Evolutionary conservation across 2,797 vertebrate species (phyloP).

Genomic region (Lepilemur ruficaudatus): DNA sequence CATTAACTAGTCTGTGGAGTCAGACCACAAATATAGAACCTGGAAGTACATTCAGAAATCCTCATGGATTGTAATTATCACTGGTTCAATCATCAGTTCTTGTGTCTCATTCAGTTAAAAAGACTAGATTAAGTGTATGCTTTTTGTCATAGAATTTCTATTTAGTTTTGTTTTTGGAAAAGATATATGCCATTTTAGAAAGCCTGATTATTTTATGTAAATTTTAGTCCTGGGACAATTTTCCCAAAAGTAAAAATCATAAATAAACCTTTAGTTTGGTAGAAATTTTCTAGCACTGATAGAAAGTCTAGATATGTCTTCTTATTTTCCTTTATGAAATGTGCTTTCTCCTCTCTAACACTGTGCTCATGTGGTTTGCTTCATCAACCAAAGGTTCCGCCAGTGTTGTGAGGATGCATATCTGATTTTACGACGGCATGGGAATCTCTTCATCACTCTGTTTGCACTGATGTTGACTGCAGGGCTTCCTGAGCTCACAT

Average conservation of each 20-base stretch:
- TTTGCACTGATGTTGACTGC: slow-evolving; percentile 99
- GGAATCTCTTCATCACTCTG: slow-evolving; percentile 98
- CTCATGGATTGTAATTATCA: background rate
- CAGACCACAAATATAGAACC: background rate
- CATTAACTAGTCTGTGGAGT: background rate
- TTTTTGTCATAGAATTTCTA: slow-evolving; percentile 14
- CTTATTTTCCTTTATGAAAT: slow-evolving; percentile 31
- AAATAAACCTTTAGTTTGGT: background rate
- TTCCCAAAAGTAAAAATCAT: slow-evolving; percentile 8
- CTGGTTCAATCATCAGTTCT: background rate
- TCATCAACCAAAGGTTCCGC: slow-evolving; percentile 89
- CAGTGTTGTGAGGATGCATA: slow-evolving; percentile 98
- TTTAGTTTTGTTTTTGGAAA: slow-evolving; percentile 18
- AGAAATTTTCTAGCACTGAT: background rate
- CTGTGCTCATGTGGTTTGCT: background rate
- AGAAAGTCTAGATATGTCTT: background rate
- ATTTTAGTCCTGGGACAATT: background rate
- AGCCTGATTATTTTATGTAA: slow-evolving; percentile 10
- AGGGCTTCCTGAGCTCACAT: slow-evolving; percentile 96
- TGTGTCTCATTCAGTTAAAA: background rate
- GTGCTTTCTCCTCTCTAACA: background rate
- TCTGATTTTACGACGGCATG: slow-evolving; percentile 94
- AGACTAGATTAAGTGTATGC: background rate
- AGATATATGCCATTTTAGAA: background rate
- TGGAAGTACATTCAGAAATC: background rate